Base-by-base conservation (phyloP, 2,797 vertebrate species). In the Enteromius thamalakanensis region DNA sequence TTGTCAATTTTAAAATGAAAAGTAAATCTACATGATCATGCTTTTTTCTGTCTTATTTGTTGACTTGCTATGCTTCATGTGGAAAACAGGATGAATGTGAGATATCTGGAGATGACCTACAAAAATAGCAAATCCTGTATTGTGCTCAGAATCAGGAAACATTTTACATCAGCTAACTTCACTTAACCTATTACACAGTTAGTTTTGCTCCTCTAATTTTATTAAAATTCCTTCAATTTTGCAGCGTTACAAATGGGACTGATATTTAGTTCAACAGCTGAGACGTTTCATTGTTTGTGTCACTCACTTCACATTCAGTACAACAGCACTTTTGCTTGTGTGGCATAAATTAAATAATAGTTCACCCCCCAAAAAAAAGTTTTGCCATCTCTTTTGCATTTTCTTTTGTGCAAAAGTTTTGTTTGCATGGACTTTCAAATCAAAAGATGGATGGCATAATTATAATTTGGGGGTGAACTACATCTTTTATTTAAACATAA, bases 21-120 rank as follows among this genome's bases (percentile, higher is more conserved):
- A 11, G 1, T n/a, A 23, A 11, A 58, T 58, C 49, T 51, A 51
- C 47, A 15, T 55, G 10, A 55, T 55, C 29, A 32, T 32, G 12
- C 4, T 65, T 65, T 19, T 60, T 58, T 62, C 1, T 62, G 58
- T 29, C 17, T 53, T 58, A 23, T 75, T 75, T 75, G 32, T 58
- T 58, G 51, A 40, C 72, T 76, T 76, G 34, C 51, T 74, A 29
- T 6, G 10, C 29, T 75, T 7, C 14, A 3, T 37, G 21, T 23
- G 29, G 19, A 37, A 76, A 76, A 60, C 71, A 75, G 49, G 32
- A 53, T 37, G 14, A 74, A 55, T 37, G 53, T 26, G 34, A 42
- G 34, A 17, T 9, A 40, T 58, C 51, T 58, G 51, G 51, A 76
- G 58, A 42, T 58, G 21, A 58, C 12, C 21, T 23, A 7, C 6